Base-by-base conservation (phyloP, 2,888 invertebrate genomes). In the Tubulanus polymorphus region DNA sequence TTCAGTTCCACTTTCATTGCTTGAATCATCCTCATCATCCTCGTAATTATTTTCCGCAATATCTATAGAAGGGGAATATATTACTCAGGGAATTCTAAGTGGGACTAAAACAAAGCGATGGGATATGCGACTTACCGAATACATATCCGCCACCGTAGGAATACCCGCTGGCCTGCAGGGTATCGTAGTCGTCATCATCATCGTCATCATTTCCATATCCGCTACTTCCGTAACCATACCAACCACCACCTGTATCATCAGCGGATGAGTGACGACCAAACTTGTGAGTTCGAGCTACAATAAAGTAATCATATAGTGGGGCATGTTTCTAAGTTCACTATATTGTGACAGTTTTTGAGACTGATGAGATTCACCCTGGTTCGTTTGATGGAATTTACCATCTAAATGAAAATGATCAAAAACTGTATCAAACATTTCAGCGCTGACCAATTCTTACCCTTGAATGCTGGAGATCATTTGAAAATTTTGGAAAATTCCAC, bases 221-320 rank as follows among this genome's bases (percentile, higher is more conserved):
- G n/a, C n/a, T n/a, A n/a, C n/a, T n/a, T n/a, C n/a, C n/a, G n/a
- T 45, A 45, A 23, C 32, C 52, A 25, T 60, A 47, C 12, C 51
- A 55, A 6, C 53, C 58, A 15, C 56, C 63, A 10, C 53, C 55
- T 15, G 60, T 60, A 23, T 51, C 48, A n/a, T 49, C 45, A n/a
- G 29, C 53, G 23, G 37, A 53, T 5, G 52, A 56, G 50, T 76
- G 72, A 5, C 76, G 63, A 10, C 78, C 79, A 63, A 66, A 78
- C 25, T 65, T 66, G 60, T 77, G 76, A 35, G 59, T 62, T 3
- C 76, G 64, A 15, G 75, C 78, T 76, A 65, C 35, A 64, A 63
- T n/a, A n/a, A n/a, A n/a, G n/a, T n/a, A n/a, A n/a, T n/a, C n/a
- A n/a, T n/a, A n/a, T n/a, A n/a, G n/a, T n/a, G n/a, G n/a, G n/a